Evolutionary conservation across 2,888 invertebrate genomes (phyloP), one percentile per base, ranked within the genome.

Genomic region (Hofmannophila pseudospretella): DNA sequence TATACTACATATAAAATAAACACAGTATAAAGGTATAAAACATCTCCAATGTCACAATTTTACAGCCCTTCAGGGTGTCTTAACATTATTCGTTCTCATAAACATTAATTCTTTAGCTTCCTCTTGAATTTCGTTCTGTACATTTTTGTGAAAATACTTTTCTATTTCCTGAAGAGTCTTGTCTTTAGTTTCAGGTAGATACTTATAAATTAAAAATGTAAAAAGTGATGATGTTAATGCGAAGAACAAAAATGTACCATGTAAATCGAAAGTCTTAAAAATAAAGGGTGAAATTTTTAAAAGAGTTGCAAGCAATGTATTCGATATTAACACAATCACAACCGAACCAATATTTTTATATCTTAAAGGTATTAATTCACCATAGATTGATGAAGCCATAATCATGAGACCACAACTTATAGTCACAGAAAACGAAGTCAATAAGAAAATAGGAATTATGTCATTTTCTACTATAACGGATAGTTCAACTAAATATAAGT

Each of bases 371-470:
- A 70, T 64, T n/a, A 76, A 44, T 53, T 77, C 76, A 0, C 68
- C 67, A 10, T 63, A 66, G 3, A 77, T 60, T 0, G 67, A 58
- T 2, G 61, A 58, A 0, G 66, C 60, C 55, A 76, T 61, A 19
- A 74, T 74, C 59, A 74, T 58, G 0, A 76, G 77, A 2, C 78
- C 78, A 35, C 68, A 64, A 39, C 74, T 72, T 28, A 76, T 64
- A 3, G 65, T 50, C 8, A 78, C 47, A 10, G 74, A 73, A 49
- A 67, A 77, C 0, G 51, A 44, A 10, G 60, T 60, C 13, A 76
- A 39, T 4, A 76, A 45, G 0, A 51, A 37, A 23, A 76, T 54
- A 4, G 70, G 65, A 10, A 73, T 9, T n/a, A 54, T 56, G 32
- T 60, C 61, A 32, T 63, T 73, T 46, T 71, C 74, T 16, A 16